phyloP scores from a whole-genome alignment of 2,888 invertebrate genomes.

The Diplolepis rosae region DNA sequence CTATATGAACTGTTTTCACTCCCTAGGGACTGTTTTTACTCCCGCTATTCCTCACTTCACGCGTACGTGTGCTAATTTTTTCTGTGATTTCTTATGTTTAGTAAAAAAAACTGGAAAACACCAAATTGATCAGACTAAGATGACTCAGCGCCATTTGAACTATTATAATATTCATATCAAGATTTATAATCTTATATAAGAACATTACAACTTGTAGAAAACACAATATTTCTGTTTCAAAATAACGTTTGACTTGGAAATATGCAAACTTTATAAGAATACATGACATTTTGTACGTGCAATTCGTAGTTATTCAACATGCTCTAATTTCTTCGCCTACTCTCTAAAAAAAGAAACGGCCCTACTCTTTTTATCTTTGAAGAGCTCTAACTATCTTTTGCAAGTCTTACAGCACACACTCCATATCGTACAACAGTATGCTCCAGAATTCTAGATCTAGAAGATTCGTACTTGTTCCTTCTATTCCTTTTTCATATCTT shows the following conservation, averaged over 20 bases:
- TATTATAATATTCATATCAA: no score
- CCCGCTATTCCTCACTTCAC: no score
- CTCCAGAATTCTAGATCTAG: conserved; percentile 71
- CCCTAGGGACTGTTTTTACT: no score
- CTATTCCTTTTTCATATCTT: conserved; percentile 46
- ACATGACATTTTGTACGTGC: conserved; percentile 40
- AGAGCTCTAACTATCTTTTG: conserved; percentile 69
- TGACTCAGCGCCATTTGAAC: no score
- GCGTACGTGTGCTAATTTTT: no score
- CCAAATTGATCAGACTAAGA: no score
- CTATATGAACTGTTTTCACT: no score
- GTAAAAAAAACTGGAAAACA: no score
- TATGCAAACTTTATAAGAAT: not conserved
- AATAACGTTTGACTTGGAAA: not conserved
- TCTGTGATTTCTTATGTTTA: no score
- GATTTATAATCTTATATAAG: no score
- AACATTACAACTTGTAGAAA: no score
- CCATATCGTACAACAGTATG: conserved; percentile 58
- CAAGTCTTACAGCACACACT: conserved; percentile 67
- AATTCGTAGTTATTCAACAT: conserved; percentile 46
- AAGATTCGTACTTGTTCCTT: conserved; percentile 55
- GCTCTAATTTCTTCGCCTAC: conserved; percentile 69
- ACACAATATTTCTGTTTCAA: not conserved
- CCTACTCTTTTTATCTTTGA: conserved; percentile 63
- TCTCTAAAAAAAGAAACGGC: conserved; percentile 63